Conservation (phyloP, 2,113 vertebrate species). For the Neopipo cinnamomea region DNA sequence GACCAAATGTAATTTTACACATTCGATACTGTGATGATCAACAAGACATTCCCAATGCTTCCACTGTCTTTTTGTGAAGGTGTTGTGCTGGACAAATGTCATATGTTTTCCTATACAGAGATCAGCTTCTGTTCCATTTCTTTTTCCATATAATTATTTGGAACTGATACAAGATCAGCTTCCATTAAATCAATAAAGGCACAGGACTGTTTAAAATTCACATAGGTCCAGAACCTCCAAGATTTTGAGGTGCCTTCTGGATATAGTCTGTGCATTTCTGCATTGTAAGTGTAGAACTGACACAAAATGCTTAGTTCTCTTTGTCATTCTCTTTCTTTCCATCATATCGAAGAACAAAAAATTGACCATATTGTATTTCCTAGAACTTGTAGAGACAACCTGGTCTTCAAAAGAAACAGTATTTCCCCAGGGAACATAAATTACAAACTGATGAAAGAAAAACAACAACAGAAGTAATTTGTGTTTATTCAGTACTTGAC, state of each 20-base stretch:
- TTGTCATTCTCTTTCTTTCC: neutral
- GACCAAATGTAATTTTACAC: neutral
- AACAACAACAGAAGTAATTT: constrained; percentile 6
- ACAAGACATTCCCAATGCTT: neutral
- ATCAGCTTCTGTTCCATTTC: neutral
- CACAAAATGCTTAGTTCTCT: neutral
- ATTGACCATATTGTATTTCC: neutral
- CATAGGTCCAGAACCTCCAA: neutral
- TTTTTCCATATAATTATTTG: neutral
- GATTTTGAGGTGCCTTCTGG: neutral
- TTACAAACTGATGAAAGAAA: constrained; percentile 2
- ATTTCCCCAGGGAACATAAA: neutral
- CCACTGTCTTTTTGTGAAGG: neutral
- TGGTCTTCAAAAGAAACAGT: neutral
- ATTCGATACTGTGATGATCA: neutral
- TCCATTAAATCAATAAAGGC: neutral
- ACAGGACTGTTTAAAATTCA: neutral
- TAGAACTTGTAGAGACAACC: neutral
- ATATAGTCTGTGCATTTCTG: neutral
- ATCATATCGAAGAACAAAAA: neutral
- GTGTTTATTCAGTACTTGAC: neutral
- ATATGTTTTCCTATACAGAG: neutral
- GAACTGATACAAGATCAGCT: neutral
- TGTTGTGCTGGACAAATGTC: neutral
- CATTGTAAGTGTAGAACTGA: neutral